Evolutionary conservation across 2,113 vertebrate genomes (phyloP), one percentile per base, ranked within the genome.

Genomic region (Nothobranchius furzeri): DNA sequence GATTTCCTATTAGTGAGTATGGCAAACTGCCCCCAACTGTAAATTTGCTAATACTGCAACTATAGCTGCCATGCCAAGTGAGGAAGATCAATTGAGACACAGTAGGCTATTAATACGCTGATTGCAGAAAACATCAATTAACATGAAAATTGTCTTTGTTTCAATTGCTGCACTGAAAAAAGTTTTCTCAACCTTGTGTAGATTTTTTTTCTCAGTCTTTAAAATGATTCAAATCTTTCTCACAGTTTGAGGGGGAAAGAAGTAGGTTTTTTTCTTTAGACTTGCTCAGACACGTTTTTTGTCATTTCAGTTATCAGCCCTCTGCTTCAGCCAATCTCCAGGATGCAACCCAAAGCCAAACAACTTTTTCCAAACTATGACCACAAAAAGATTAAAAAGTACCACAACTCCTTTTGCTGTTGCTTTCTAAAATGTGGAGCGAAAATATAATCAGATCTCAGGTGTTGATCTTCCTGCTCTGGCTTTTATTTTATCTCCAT

Each of bases 1-100:
- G 85, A 78, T 78, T 82, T 88, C 74, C 73, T 82, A 76, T 60
- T 75, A 63, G 46, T 75, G 60, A 70, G 78, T 75, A 79, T 75
- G 69, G 75, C 78, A 76, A 79, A 73, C 67, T 81, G 70, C 60
- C 75, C 61, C 36, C 57, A 79, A 78, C 59, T 77, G 69, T 79
- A 68, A 75, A 80, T 83, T 72, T 81, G 80, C 77, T 78, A 73
- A 65, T 46, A 79, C 57, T 74, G 76, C 82, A 74, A 81, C 66
- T 60, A 63, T 48, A 73, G 53, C 60, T 48, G 20, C 56, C 66
- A 61, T 62, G 58, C 40, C 68, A 73, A 36, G 70, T 67, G 36
- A 76, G 54, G 70, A 70, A 71, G 76, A 69, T 73, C 58, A 86
- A 42, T 55, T 0, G 25, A 59, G 68, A 80, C 42, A 51, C 30